Evolutionary conservation across 2,113 vertebrate species (phyloP).

Genomic region (Aldabrachelys gigantea): DNA sequence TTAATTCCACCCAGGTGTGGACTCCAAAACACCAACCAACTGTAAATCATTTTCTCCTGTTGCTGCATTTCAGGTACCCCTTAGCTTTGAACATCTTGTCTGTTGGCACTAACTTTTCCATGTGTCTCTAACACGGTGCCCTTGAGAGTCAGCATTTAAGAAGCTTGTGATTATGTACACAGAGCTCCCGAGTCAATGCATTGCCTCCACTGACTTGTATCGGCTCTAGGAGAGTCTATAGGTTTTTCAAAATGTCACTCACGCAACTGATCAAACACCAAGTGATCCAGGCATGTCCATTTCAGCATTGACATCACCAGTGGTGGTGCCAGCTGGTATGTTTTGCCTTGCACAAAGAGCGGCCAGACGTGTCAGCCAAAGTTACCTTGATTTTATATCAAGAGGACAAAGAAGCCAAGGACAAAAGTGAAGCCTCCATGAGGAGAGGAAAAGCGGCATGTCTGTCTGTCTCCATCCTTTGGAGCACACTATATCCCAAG

Average conservation of each 20-base stretch:
- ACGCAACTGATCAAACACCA: neutral
- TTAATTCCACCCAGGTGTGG: accelerated
- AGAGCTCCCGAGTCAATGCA: accelerated
- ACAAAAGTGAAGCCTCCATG: accelerated
- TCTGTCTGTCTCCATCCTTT: accelerated
- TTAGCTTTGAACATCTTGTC: accelerated
- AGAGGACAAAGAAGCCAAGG: neutral
- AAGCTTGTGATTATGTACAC: neutral
- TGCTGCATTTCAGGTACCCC: neutral
- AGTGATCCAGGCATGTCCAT: neutral
- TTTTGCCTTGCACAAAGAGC: neutral
- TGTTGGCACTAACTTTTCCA: accelerated
- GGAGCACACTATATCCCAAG: neutral
- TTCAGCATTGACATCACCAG: neutral
- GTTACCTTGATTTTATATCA: neutral
- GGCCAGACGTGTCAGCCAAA: accelerated
- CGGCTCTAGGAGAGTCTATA: neutral
- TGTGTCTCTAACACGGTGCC: accelerated
- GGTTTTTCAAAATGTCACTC: neutral
- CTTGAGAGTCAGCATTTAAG: accelerated
- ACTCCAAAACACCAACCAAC: neutral
- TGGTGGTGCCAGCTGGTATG: neutral
- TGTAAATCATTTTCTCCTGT: neutral
- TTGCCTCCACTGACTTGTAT: accelerated
- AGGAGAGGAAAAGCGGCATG: accelerated